Evolutionary conservation across 2,888 invertebrate species (phyloP).

Genomic region (Cryptophagus acutangulus): DNA sequence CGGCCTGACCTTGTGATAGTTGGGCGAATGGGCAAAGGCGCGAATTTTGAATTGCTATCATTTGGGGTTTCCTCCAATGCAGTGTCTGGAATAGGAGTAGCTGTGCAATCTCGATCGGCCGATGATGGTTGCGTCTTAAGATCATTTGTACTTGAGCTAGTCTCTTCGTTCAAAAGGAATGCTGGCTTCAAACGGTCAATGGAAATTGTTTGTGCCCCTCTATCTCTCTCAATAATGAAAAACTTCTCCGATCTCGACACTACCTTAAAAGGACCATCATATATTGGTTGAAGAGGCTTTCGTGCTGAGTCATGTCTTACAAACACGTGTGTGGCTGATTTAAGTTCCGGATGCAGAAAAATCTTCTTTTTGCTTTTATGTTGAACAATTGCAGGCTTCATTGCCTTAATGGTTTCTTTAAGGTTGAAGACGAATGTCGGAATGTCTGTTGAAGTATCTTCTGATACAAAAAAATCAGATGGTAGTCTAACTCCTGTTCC

Average conservation of each 20-base stretch:
- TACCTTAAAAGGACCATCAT: constrained; percentile 24
- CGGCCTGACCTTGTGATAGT: no score
- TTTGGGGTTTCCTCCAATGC: no score
- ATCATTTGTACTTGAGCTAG: no score
- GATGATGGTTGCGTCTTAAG: no score
- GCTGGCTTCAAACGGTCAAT: constrained; percentile 29
- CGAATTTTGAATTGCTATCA: no score
- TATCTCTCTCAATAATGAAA: constrained; percentile 15
- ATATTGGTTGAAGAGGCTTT: constrained; percentile 24
- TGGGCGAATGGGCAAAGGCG: no score
- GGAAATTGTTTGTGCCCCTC: constrained; percentile 14
- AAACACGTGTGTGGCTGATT: constrained; percentile 25
- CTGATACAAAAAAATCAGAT: constrained; percentile 19
- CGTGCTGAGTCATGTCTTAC: constrained; percentile 24
- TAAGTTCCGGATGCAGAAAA: constrained; percentile 16
- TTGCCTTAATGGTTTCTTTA: constrained; percentile 6
- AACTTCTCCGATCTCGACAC: constrained; percentile 16
- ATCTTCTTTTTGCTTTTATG: constrained; percentile 8
- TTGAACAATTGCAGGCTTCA: constrained; percentile 10
- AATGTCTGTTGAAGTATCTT: background rate
- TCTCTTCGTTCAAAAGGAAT: constrained; percentile 8
- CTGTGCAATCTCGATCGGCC: no score
- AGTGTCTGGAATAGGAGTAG: no score
- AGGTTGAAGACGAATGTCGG: constrained; percentile 3
- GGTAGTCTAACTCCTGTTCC: constrained; percentile 33